A percentile compares a stretch with the other conserved stretches of the same genome.
Conservation (phyloP, 2,113 vertebrate genomes). For the Psephotus haematonotus region DNA sequence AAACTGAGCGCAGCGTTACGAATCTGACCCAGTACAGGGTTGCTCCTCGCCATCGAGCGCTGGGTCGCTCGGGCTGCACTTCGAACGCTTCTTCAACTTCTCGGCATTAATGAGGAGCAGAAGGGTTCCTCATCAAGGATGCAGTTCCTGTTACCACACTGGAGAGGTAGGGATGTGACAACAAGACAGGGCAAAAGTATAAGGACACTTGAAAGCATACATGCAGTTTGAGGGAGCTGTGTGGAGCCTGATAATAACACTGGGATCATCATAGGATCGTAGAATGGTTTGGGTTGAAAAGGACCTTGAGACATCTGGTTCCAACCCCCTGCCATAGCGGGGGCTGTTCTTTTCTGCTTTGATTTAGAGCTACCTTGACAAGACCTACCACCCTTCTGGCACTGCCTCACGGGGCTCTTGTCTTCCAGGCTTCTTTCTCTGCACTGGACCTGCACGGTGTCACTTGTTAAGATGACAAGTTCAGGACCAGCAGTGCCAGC, state of each 20-base stretch:
- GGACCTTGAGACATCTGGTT: not conserved
- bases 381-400: not conserved
- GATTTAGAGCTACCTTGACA: not conserved
- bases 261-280: not conserved
- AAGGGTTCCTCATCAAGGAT: not conserved
- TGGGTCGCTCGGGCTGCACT: not conserved
- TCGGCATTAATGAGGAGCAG: not conserved
- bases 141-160: not conserved
- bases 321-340: not conserved
- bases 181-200: not conserved
- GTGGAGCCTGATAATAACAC: not conserved
- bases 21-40: not conserved
- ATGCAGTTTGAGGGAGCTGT: not conserved
- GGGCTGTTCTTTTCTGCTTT: not conserved
- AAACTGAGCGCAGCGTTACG: rapidly evolving
- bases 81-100: not conserved
- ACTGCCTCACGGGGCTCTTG: not conserved
- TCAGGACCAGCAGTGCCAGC: not conserved
- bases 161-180: not conserved
- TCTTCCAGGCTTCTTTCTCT: not conserved
- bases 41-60: not conserved
- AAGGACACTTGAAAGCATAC: not conserved
- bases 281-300: not conserved
- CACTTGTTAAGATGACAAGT: not conserved
- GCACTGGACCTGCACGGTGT: not conserved